Base-by-base conservation (phyloP, 1,140 invertebrate genomes). In the Halotydeus destructor region DNA sequence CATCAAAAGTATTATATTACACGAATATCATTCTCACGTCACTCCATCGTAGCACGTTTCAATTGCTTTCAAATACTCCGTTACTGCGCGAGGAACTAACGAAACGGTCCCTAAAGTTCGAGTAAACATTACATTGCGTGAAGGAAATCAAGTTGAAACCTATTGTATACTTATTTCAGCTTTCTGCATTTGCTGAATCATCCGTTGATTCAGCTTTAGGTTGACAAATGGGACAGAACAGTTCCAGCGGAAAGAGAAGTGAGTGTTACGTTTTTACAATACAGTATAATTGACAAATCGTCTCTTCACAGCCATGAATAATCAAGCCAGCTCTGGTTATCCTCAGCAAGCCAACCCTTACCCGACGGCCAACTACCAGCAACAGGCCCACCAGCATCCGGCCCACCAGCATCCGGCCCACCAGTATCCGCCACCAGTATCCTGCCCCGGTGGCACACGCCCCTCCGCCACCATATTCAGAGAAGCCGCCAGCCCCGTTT, bases 401-500 rank as follows among this genome's bases (percentile, higher is more conserved):
- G 14, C 28, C 9, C 9, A 30, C 28, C 9, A 30, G 14, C n/a
- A 14, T 30, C 9, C 28, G 28, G 28, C 9, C 28, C 9, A 30
- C 9, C 28, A 30, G 14, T 14, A 14, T 14, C 28, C 28, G 28
- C 28, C 9, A 9, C 9, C 28, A 30, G 28, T 14, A 30, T 9
- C n/a, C n/a, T 9, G 9, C 28, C 28, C 28, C 28, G 9, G 14
- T 9, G 9, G 28, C 28, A 9, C n/a, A 30, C 28, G 28, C 9
- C n/a, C 28, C 28, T 30, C 28, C 28, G 28, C 28, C 28, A 14
- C 28, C 28, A 30, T 30, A 30, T 42, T 40, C n/a, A 12, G 46
- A 35, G 27, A 34, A n/a, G 31, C 28, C 6, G 47, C 45, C 54
- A n/a, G 19, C 16, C 49, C 14, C 22, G 41, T 21, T 22, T 27